Base-by-base conservation (phyloP, 1,140 invertebrate species). In the Galleria mellonella region DNA sequence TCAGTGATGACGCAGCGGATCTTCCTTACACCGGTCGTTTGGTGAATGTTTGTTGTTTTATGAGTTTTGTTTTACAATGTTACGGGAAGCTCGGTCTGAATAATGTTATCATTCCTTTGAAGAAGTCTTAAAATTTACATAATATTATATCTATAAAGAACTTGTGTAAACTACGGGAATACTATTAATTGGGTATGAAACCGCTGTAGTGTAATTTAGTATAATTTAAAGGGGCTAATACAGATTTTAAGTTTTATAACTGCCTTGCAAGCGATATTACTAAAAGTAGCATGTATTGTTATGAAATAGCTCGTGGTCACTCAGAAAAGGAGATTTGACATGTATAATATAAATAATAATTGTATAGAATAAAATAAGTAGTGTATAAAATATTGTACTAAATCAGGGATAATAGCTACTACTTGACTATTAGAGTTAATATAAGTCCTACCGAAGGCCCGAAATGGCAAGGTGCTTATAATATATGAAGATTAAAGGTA, bases 61-160 rank as follows among this genome's bases (percentile, higher is more conserved):
- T 72, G 68, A 71, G 74, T 77, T 79, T 74, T 59, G 65, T 76
- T 78, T 75, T 77, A 55, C 56, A 67, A 72, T 72, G 76, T 77
- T 75, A 60, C 51, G 59, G 56, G 65, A 59, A 64, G 68, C 58
- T 73, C 73, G 69, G 60, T 57, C 82, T 85, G 82, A 85, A 83
- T 85, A 85, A 85, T 85, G 78, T 77, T 57, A 83, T 85, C 78
- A 82, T 83, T 72, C 78, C 78, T 82, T 76, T 81, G 65, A 58
- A 23, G 59, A 62, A 46, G 53, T 72, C 62, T 54, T 54, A 50
- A 49, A 59, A 36, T 48, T 55, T 47, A 36, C 32, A 47, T 56
- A 57, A 48, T 49, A 55, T 45, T 35, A 10, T 60, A 61, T 32
- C 39, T 57, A 51, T 55, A 49, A 47, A 45, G 43, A 59, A 67